Base-by-base conservation (phyloP, 2,113 vertebrate genomes). In the Ursus arctos region DNA sequence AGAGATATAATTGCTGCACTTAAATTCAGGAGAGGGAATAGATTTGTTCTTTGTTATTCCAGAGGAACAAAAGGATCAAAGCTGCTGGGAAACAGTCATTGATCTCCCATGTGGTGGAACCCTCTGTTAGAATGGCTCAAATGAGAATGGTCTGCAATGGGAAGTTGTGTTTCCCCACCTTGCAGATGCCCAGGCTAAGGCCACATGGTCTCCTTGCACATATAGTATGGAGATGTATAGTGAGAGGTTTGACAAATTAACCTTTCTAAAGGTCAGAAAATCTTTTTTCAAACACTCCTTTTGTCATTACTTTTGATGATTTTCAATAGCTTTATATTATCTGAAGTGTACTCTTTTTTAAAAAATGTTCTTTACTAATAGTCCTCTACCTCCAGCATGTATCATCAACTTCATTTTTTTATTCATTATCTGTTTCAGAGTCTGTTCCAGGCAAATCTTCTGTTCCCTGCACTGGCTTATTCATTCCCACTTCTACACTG, bases 281-380 rank as follows among this genome's bases (percentile, higher is more conserved):
- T 65, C 28, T 16, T 65, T 33, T 65, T 14, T 13, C 63, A 33
- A 14, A 43, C 4, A 28, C 63, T 88, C 76, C 12, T 57, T 74
- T 63, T 36, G 49, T 65, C 43, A 47, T 88, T 31, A n/a, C 49
- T 92, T 92, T 81, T 88, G 71, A 74, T 89, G 55, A 65, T 95
- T 91, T 95, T 74, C 51, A 69, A 16, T 76, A 84, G 22, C 81
- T 85, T 85, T 74, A 31, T 57, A 4, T 63, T 88, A 81, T 95
- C 40, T 47, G 11, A 91, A 77, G 18, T 95, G 47, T 16, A 69
- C 57, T 59, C 59, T 79, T 85, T 24, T 16, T 57, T 67, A 40
- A 80, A 40, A 31, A 67, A 87, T 71, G 10, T 51, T 89, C 51
- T 71, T 13, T 72, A 36, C 18, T 19, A 71, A 18, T 4, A 86